These are phyloP conservation scores for Cosmia trapezina DNA, from an alignment of 2,888 invertebrate species.

Conservation along the genomic window DNA sequence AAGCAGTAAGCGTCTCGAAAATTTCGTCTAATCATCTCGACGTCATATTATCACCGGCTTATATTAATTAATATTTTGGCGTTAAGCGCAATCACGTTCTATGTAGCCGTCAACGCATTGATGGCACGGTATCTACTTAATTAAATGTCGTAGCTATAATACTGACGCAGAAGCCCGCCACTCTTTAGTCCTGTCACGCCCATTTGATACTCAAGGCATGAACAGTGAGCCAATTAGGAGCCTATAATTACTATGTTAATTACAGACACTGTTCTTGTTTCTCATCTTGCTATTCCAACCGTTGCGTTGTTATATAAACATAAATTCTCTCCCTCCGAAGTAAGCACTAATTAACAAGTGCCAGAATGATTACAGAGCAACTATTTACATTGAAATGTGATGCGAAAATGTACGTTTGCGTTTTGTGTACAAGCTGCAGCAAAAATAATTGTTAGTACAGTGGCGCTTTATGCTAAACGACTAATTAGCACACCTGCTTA, in stretches of 20 bases:
- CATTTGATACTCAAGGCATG: conserved; percentile 87
- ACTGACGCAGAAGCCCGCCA: conserved; percentile 60
- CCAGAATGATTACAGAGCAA: conserved; percentile 78
- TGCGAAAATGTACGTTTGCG: conserved; percentile 32
- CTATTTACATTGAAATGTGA: conserved; percentile 60
- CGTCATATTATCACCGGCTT: conserved; percentile 52
- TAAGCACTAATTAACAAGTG: conserved; percentile 82
- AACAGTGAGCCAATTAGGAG: conserved; percentile 88
- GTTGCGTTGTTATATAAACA: conserved; percentile 85
- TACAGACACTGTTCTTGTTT: conserved; percentile 86
- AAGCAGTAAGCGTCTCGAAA: conserved; percentile 33
- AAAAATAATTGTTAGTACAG: conserved; percentile 23
- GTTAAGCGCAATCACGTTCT: conserved; percentile 60
- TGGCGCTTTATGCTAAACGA: conserved; percentile 15
- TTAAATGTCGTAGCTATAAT: conserved; percentile 79
- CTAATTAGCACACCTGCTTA: conserved; percentile 18
- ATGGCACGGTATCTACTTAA: conserved; percentile 77
- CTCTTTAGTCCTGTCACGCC: conserved; percentile 80
- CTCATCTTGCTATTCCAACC: conserved; percentile 84
- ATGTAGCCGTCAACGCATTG: conserved; percentile 68
- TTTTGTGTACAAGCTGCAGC: conserved; percentile 30
- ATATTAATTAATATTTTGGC: conserved; percentile 67
- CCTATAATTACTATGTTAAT: conserved; percentile 90
- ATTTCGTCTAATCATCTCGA: conserved; percentile 42
- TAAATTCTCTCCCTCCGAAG: conserved; percentile 79